These are phyloP conservation scores for Philopotamus ludificatus DNA, from an alignment of 1,140 invertebrate species.

Conservation along the genomic window DNA sequence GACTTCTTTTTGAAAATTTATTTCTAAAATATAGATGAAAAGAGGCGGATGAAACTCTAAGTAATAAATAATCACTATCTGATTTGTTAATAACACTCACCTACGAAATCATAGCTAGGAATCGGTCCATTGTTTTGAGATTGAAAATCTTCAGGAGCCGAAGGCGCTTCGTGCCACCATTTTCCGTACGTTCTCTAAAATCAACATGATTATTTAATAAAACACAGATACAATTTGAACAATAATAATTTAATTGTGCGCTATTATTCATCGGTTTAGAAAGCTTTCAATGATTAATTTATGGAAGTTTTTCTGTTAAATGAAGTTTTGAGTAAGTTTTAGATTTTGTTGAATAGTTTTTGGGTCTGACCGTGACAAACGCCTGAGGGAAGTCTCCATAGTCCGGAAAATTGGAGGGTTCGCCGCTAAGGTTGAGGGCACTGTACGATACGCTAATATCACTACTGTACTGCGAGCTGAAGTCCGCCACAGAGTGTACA, in stretches of 20 bases:
- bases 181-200: slow-evolving; percentile 81
- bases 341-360: too few relatives aligned
- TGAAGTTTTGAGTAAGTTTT: too few relatives aligned
- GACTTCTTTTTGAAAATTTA: slow-evolving; percentile 72
- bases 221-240: slow-evolving; percentile 8
- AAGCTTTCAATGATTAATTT: too few relatives aligned
- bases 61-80: too few relatives aligned
- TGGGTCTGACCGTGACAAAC: slow-evolving; percentile 85
- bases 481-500: slow-evolving; percentile 70
- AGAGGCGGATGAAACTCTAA: slow-evolving; percentile 40
- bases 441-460: slow-evolving; percentile 85
- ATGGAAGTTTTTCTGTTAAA: too few relatives aligned
- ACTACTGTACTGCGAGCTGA: slow-evolving; percentile 88
- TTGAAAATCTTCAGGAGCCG: slow-evolving; percentile 68
- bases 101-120: slow-evolving; percentile 82
- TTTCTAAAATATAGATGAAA: slow-evolving; percentile 64
- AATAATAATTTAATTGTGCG: too few relatives aligned
- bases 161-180: slow-evolving; percentile 83
- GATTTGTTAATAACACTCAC: slow-evolving; percentile 59
- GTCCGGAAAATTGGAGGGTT: slow-evolving; percentile 78
- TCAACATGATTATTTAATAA: neutral
- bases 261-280: too few relatives aligned
- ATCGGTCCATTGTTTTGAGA: slow-evolving; percentile 68
- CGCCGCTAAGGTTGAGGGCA: slow-evolving; percentile 79
- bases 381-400: slow-evolving; percentile 89